Evolutionary conservation across 2,797 vertebrate species (phyloP).

Genomic region (Gambelia wislizenii): DNA sequence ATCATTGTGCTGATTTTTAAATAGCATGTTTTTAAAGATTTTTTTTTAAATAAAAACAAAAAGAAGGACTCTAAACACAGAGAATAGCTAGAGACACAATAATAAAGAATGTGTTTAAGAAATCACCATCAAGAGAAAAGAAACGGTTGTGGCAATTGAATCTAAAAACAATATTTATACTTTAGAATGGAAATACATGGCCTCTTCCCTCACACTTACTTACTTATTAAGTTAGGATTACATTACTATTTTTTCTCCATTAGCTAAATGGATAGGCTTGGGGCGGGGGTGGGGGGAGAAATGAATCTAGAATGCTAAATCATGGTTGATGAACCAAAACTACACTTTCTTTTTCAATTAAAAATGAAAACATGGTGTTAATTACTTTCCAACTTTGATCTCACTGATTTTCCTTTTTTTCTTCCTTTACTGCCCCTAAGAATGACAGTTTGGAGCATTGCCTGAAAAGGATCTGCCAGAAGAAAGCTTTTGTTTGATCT

Average conservation of each 20-base stretch:
- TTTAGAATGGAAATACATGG: slow-evolving; percentile 42
- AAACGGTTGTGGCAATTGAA: slow-evolving; percentile 43
- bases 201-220: slow-evolving; percentile 45
- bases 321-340: slow-evolving; percentile 59
- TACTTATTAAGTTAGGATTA: slow-evolving; percentile 56
- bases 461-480: background rate
- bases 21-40: slow-evolving; percentile 34
- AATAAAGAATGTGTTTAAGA: slow-evolving; percentile 40
- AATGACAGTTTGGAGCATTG: slow-evolving; percentile 3
- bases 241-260: slow-evolving; percentile 44
- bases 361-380: slow-evolving; percentile 68
- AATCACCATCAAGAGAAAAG: slow-evolving; percentile 46
- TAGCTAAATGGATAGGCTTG: slow-evolving; percentile 63
- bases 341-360: slow-evolving; percentile 70
- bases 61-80: slow-evolving; percentile 43
- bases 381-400: slow-evolving; percentile 71
- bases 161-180: slow-evolving; percentile 51
- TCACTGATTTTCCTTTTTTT: slow-evolving; percentile 7
- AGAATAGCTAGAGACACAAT: slow-evolving; percentile 44
- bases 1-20: slow-evolving; percentile 47
- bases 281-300: slow-evolving; percentile 24
- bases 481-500: no score
- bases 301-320: slow-evolving; percentile 58
- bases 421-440: slow-evolving; percentile 23
- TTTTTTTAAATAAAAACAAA: slow-evolving; percentile 4